These are phyloP conservation scores for Apamea epomidion DNA, from an alignment of 2,888 invertebrate species.

Conservation along the genomic window DNA sequence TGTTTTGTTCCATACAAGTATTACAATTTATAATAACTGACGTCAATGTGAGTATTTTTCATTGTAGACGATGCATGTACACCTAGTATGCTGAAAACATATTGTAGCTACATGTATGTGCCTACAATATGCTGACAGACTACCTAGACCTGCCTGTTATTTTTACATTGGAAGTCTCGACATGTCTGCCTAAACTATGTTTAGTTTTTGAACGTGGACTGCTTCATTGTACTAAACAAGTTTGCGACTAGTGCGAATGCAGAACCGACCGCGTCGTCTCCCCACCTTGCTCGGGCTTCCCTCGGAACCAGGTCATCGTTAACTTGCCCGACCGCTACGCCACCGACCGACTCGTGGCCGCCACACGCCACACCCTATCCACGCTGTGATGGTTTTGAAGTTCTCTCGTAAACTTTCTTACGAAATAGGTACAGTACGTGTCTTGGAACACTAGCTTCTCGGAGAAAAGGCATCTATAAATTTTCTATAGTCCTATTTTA, in stretches of 20 bases:
- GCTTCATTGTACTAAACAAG: conserved; percentile 58
- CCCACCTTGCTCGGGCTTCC: conserved; percentile 83
- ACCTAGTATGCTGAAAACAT: neutral
- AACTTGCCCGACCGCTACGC: conserved; percentile 81
- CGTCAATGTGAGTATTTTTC: conserved; percentile 36
- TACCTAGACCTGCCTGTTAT: neutral
- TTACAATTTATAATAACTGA: conserved; percentile 41
- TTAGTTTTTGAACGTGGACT: conserved; percentile 44
- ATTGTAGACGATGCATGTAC: neutral
- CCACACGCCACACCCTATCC: conserved; percentile 77
- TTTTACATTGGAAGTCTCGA: conserved; percentile 9
- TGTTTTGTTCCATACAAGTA: conserved; percentile 34
- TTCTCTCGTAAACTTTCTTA: conserved; percentile 39
- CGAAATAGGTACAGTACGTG: conserved; percentile 6
- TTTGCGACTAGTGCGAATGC: conserved; percentile 62
- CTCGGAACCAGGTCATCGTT: conserved; percentile 88
- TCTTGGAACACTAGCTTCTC: neutral
- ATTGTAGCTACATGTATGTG: neutral
- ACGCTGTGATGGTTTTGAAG: conserved; percentile 64
- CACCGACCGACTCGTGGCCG: conserved; percentile 73
- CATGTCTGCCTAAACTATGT: conserved; percentile 22
- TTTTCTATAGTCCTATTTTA: neutral
- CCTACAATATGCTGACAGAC: conserved; percentile 12
- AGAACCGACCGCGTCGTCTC: conserved; percentile 66
- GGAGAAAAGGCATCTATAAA: neutral